Evolutionary conservation across 2,113 vertebrate species (phyloP), one percentile per base, ranked within the genome.

Genomic region (Platysternon megacephalum): DNA sequence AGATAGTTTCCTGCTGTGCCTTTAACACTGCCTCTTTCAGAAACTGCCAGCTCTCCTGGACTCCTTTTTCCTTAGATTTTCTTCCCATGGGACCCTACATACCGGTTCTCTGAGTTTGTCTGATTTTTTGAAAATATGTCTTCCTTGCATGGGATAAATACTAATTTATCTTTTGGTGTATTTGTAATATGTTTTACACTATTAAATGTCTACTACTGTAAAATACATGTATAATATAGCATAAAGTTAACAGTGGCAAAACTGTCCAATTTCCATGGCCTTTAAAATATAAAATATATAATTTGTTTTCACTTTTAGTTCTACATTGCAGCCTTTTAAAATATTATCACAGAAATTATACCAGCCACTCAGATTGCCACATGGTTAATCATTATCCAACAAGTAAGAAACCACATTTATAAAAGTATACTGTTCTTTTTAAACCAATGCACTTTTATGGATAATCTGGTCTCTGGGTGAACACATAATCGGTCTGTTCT

Each of bases 311-410:
- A 94, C 68, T 84, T 86, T 19, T 44, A 95, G 53, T 82, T 96
- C 49, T 82, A 80, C 28, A 35, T 35, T 95, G 52, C 78, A 88
- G 61, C 86, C 89, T 89, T 86, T 91, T 42, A 87, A 81, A 93
- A 88, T 11, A 82, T 3, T 17, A 56, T 55, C 92, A 81, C 56
- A 52, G 80, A 61, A 42, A 93, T 48, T 48, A 89, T 39, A 56
- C 92, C 85, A 94, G 88, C 93, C 81, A 84, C 86, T 55, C 85
- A 92, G 72, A 80, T 58, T 72, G 91, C 44, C 86, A 90, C 82
- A 93, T 52, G 86, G 86, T 68, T 92, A 48, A 61, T 65, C 58
- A 58, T 39, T 74, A 42, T 39, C 22, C 22, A 87, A 12, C 82
- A 82, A 84, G 56, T 89, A 91, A 68, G 86, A 86, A 94, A 95